Evolutionary conservation across 2,797 vertebrate species (phyloP), one percentile per base, ranked within the genome.

Genomic region (Scomberomorus guttatus): DNA sequence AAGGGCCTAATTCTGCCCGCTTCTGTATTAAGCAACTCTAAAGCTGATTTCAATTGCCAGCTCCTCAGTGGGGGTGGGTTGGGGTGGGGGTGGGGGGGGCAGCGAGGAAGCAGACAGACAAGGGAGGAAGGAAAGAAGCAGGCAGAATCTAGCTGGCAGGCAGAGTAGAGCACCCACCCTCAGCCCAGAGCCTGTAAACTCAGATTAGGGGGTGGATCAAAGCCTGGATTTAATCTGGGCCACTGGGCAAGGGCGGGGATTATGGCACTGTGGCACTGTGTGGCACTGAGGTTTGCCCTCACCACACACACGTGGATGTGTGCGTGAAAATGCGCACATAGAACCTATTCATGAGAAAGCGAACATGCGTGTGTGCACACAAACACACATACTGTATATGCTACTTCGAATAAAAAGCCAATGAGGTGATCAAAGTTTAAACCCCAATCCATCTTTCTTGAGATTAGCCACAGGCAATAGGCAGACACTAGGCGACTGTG

Each of bases 141-240:
- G 87, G 90, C 89, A 88, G 85, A 93, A 90, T 93, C 73, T 94
- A 75, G 91, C 93, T 94, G 91, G 93, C 93, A 93, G 93, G 92
- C 91, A 93, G 87, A 92, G 85, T 68, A 52, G 85, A 91, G 93
- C 92, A 93, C 91, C 93, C 93, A 92, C 93, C 93, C 93, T 95
- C 90, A 88, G 90, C 92, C 92, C 90, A 86, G 82, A 93, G 94
- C 91, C 95, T 94, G 94, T 95, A 95, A 95, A 95, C 94, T 95
- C 93, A 93, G 94, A 96, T 95, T 96, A 95, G 94, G 93, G 95
- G 94, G 94, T 90, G 95, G 95, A 95, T 96, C 93, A 95, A 95
- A 95, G 93, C 86, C 85, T 87, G 94, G 92, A 94, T 95, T 94
- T 95, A 95, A 96, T 95, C 94, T 95, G 94, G 94, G 94, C 94